Evolutionary conservation across 2,888 invertebrate species (phyloP), one percentile per base, ranked within the genome.

Genomic region (Spodoptera littoralis): DNA sequence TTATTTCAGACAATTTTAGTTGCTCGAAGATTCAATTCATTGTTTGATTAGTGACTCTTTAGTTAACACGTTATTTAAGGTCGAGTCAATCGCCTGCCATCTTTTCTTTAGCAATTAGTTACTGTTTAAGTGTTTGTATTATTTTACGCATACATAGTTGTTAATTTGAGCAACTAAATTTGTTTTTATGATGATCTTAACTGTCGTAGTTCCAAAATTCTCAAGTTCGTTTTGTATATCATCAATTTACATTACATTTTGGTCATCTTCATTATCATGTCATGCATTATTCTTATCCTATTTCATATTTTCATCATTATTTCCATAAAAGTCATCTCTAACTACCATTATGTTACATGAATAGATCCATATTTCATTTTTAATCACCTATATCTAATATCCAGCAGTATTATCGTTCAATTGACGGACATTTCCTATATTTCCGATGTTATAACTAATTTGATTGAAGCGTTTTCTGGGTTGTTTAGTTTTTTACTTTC

Each of bases 361-460:
- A 43, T 1, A 3, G 6, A 50, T 36, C 30, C 3, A 12, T 30
- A 45, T 63, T 6, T 65, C 42, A 12, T 8, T 11, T 42, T 46
- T 6, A 9, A n/a, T n/a, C 36, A 18, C 63, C 24, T 11, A 18
- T 43, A 43, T 67, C 42, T 49, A 65, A 22, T 30, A 53, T 24
- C 41, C 27, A n/a, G 41, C 27, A 46, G 41, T 41, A 18, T 22
- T 12, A 8, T 11, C n/a, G 49, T 46, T 11, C 42, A 43, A 27
- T 45, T 57, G 3, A 6, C 50, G 41, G 50, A 58, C 22, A 30
- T 47, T 69, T 69, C 67, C 68, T 73, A 22, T 45, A 44, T 9
- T 54, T n/a, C 6, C 42, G 41, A 30, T 50, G 49, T 18, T 54
- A 53, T 57, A 54, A 69, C 45, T 36, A n/a, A 27, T n/a, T 11